Evolutionary conservation across 2,797 vertebrate species (phyloP).

Genomic region (Paedocypris micromegethes): DNA sequence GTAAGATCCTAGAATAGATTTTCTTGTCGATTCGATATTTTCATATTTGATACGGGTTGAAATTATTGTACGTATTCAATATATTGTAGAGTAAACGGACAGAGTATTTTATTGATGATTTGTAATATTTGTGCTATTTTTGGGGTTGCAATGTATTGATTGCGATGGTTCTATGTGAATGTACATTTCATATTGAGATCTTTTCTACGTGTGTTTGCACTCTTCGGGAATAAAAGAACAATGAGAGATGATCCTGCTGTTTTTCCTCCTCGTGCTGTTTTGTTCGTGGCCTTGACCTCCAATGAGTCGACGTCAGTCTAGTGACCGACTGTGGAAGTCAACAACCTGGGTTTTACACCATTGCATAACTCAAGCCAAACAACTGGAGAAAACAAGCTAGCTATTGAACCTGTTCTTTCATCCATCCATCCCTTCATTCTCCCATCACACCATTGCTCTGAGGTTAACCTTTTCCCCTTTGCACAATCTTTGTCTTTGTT

Average conservation of each 20-base stretch:
- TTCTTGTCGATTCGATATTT: slow-evolving; percentile 74
- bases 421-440: no score
- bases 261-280: slow-evolving; percentile 18
- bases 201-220: slow-evolving; percentile 78
- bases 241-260: slow-evolving; percentile 32
- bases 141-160: slow-evolving; percentile 67
- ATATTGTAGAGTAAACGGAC: slow-evolving; percentile 56
- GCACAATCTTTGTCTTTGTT: background rate
- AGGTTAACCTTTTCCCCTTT: background rate
- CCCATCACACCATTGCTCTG: no score
- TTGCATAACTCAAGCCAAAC: slow-evolving; percentile 36
- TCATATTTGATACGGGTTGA: slow-evolving; percentile 73
- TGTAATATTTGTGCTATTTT: slow-evolving; percentile 66
- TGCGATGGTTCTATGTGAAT: slow-evolving; percentile 73
- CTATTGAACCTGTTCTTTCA: background rate
- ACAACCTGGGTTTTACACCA: slow-evolving; percentile 22
- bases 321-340: slow-evolving; percentile 30
- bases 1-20: slow-evolving; percentile 58
- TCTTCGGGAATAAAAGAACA: slow-evolving; percentile 60
- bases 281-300: slow-evolving; percentile 23
- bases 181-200: slow-evolving; percentile 72
- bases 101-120: slow-evolving; percentile 55
- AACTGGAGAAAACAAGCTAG: slow-evolving; percentile 29
- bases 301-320: slow-evolving; percentile 7
- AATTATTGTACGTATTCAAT: slow-evolving; percentile 67